Percentiles rank a stretch among this genome's conserved stretches.
Conservation (phyloP, 2,797 vertebrate genomes). For the Garrulus glandarius region DNA sequence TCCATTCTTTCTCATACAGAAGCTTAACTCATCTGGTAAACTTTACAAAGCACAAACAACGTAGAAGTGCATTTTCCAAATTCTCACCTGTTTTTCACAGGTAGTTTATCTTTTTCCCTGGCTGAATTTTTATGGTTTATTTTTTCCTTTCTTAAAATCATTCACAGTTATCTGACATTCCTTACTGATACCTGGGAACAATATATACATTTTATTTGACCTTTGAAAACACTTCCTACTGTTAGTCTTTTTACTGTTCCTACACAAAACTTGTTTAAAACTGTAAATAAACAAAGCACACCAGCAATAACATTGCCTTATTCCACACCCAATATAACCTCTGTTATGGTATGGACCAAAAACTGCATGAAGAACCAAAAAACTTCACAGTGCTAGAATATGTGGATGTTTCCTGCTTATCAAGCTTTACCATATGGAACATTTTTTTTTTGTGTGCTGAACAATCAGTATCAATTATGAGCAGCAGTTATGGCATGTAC, state of each 20-base stretch:
- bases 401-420: background rate
- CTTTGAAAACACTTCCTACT: background rate
- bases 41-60: background rate
- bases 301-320: background rate
- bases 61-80: background rate
- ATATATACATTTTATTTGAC: background rate
- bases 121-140: background rate
- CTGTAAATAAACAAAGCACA: background rate
- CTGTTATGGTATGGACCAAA: background rate
- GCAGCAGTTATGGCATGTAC: background rate
- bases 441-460: background rate
- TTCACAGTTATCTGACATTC: background rate
- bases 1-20: background rate
- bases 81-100: background rate
- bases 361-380: background rate
- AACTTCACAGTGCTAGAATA: fast-evolving
- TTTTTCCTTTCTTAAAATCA: background rate
- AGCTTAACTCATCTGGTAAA: background rate
- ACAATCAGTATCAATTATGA: background rate
- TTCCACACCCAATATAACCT: background rate
- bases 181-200: background rate
- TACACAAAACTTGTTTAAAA: background rate
- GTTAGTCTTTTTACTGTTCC: background rate
- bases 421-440: background rate
- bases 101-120: background rate